Base-by-base conservation (phyloP, 2,888 invertebrate species). In the Epinotia nisella region DNA sequence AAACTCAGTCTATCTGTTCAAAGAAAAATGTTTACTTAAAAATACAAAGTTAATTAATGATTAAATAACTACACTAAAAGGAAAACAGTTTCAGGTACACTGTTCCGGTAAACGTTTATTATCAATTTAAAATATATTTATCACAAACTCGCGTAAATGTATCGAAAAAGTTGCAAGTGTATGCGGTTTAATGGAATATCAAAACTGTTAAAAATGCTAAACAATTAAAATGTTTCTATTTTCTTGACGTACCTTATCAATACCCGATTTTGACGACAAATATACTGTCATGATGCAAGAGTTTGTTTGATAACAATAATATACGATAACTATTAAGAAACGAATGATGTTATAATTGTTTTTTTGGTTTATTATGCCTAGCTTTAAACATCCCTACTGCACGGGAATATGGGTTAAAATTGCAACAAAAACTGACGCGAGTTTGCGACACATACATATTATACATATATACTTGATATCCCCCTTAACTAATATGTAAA, bases 71-170 rank as follows among this genome's bases (percentile, higher is more conserved):
- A 49, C 41, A 56, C 59, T 66, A 69, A 41, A 74, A 77, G 78
- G 77, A 79, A 80, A 82, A 75, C 76, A 74, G 76, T 61, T 67
- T 83, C 84, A 83, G 83, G 83, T 83, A 82, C 83, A 75, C 78
- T 76, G 75, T 81, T 82, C 62, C 72, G 74, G 70, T 79, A 78
- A 65, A 74, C 60, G 17, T 67, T 71, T 74, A 61, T 56, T 66
- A 55, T 55, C 15, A 10, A 51, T 51, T 39, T 21, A 55, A 66
- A 39, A 65, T 17, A 60, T 45, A 49, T n/a, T 3, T 19, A 55
- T 21, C 55, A 15, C 55, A 21, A 65, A 39, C 15, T 19, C 45
- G 1, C 10, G 15, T 49, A 49, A 49, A 49, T 49, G 5, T 49
- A 49, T 49, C 49, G 1, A 49, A 49, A 49, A 45, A 45, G 15